phyloP scores from a whole-genome alignment of 2,113 vertebrate genomes.

The Rhynchopsitta pachyrhyncha region DNA sequence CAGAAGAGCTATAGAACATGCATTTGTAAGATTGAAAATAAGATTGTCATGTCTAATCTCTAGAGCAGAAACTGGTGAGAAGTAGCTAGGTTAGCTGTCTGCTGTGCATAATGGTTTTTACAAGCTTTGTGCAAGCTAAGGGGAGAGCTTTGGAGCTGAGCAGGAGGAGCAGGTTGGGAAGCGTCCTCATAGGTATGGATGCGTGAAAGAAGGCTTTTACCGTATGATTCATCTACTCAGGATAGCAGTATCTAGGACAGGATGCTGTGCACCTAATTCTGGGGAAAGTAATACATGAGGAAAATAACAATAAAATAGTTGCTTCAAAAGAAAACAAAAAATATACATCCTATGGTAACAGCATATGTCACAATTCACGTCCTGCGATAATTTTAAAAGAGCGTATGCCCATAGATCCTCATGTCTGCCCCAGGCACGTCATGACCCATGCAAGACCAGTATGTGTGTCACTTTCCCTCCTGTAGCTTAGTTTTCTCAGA shows the following conservation, averaged over 20 bases:
- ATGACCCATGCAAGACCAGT: neutral
- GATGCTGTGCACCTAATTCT: neutral
- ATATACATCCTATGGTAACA: accelerated
- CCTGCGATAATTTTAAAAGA: neutral
- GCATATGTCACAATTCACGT: neutral
- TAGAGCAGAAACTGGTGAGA: neutral
- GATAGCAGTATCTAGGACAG: neutral
- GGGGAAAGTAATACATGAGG: neutral
- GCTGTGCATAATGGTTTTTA: neutral
- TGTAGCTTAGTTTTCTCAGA: slow-evolving; percentile 39
- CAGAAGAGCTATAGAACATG: neutral
- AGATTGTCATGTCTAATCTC: neutral
- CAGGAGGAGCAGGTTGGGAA: neutral
- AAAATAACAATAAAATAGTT: neutral
- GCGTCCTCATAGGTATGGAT: neutral
- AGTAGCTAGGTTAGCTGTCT: neutral
- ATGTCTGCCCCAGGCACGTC: neutral
- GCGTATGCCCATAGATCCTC: neutral
- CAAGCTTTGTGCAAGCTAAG: neutral
- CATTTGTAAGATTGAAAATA: neutral
- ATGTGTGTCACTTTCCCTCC: slow-evolving; percentile 23
- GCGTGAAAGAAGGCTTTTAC: neutral
- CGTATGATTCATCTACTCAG: neutral
- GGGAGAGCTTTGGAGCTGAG: neutral
- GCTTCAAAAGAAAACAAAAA: neutral